Conservation (phyloP, 2,797 vertebrate species). For the Amblyraja radiata region DNA sequence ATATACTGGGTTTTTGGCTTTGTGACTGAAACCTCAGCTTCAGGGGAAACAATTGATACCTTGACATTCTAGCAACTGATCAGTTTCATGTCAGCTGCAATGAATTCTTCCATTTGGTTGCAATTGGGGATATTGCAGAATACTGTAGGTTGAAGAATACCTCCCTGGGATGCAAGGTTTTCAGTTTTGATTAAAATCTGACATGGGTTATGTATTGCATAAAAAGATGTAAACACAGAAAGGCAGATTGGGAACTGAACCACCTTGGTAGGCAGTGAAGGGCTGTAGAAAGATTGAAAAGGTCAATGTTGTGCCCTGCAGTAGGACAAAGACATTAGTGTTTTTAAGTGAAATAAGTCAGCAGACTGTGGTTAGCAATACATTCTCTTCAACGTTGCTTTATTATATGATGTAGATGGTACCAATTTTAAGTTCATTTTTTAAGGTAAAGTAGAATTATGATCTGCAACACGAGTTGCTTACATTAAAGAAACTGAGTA, state of each 20-base stretch:
- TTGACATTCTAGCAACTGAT: background rate
- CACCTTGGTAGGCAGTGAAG: background rate
- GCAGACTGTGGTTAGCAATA: background rate
- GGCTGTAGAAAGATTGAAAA: background rate
- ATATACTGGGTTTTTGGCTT: background rate
- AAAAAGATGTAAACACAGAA: background rate
- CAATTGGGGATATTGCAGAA: background rate
- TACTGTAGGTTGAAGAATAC: background rate
- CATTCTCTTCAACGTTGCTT: background rate
- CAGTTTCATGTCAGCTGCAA: background rate
- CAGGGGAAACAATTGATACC: no score
- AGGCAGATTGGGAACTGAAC: background rate
- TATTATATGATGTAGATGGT: background rate
- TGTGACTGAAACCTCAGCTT: background rate
- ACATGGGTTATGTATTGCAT: no score
- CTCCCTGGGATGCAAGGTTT: background rate
- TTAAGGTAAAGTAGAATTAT: background rate
- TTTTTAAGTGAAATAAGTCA: background rate
- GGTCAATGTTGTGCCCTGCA: background rate
- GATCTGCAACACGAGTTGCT: background rate
- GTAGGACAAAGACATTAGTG: background rate
- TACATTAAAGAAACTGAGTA: background rate
- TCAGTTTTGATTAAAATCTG: background rate
- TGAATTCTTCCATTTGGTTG: background rate
- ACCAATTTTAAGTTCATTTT: background rate